phyloP scores from a whole-genome alignment of 92 coral and sea anemone species.

The Bergia puertoricense region DNA sequence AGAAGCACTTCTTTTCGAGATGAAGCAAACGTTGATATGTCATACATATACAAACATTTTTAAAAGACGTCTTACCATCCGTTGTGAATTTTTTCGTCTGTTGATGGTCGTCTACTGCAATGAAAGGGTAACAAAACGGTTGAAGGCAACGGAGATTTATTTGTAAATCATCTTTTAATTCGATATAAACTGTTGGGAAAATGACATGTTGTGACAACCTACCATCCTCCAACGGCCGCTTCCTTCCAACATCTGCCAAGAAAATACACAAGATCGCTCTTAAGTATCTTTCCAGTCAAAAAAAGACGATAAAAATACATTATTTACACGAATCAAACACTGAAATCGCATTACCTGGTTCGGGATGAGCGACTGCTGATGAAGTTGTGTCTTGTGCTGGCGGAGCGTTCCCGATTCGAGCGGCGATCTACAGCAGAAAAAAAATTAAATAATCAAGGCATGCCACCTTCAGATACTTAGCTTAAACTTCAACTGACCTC shows the following conservation, averaged over 20 bases:
- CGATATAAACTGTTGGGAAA: neutral
- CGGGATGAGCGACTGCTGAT: neutral
- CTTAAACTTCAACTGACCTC: slow-evolving; percentile 31
- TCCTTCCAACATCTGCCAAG: slow-evolving; percentile 8
- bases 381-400: slow-evolving; percentile 9
- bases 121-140: neutral
- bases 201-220: neutral
- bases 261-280: neutral
- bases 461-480: neutral
- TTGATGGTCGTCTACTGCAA: slow-evolving; percentile 35
- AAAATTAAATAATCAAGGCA: neutral
- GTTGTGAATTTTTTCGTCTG: slow-evolving; percentile 24
- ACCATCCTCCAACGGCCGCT: slow-evolving; percentile 26
- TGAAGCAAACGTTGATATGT: too few relatives aligned
- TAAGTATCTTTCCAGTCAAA: neutral
- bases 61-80: slow-evolving; percentile 9
- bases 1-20: too few relatives aligned
- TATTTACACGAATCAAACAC: neutral
- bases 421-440: slow-evolving; percentile 25
- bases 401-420: slow-evolving; percentile 46
- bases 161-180: too few relatives aligned
- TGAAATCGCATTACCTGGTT: slow-evolving; percentile 22
- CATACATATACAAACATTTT: too few relatives aligned
- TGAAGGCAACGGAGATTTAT: neutral
- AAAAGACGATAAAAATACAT: neutral